These are phyloP conservation scores for Callipepla squamata DNA, from an alignment of 2,113 vertebrate species.

Conservation along the genomic window DNA sequence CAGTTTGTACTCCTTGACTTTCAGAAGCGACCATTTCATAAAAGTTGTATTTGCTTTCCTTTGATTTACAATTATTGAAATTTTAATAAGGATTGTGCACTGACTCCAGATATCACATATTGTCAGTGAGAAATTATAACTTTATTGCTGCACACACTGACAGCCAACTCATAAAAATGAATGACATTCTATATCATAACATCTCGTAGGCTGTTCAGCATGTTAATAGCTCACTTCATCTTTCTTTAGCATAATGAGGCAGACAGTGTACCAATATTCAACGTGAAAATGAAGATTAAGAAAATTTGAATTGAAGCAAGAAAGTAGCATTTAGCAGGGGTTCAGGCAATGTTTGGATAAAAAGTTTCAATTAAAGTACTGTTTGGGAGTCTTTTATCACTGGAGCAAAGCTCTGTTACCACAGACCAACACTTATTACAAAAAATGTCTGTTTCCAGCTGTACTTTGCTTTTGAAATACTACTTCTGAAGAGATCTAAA, in stretches of 20 bases:
- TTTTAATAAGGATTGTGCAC: conserved; percentile 80
- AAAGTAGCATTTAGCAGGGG: conserved; percentile 73
- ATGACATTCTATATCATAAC: conserved; percentile 83
- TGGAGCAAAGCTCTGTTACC: conserved; percentile 60
- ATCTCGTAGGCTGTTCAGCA: conserved; percentile 79
- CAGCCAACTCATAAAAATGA: conserved; percentile 86
- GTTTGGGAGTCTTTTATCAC: conserved; percentile 68
- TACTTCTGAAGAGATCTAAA: conserved; percentile 16
- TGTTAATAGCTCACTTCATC: conserved; percentile 85
- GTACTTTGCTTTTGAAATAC: conserved; percentile 36
- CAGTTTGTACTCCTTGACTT: conserved; percentile 61
- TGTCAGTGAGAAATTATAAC: conserved; percentile 79
- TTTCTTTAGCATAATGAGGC: conserved; percentile 82
- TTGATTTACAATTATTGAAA: conserved; percentile 83
- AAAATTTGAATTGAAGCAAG: conserved; percentile 77
- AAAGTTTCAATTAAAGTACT: conserved; percentile 83
- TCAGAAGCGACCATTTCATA: conserved; percentile 63
- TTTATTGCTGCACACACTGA: conserved; percentile 79
- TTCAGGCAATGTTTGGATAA: conserved; percentile 76
- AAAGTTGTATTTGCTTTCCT: conserved; percentile 75
- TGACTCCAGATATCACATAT: conserved; percentile 67
- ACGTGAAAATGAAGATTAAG: conserved; percentile 79
- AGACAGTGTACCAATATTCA: conserved; percentile 79
- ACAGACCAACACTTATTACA: conserved; percentile 48
- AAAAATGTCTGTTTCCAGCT: conserved; percentile 41